These are phyloP conservation scores for Cotesia vestalis DNA, from an alignment of 1,140 invertebrate species.

Conservation along the genomic window DNA sequence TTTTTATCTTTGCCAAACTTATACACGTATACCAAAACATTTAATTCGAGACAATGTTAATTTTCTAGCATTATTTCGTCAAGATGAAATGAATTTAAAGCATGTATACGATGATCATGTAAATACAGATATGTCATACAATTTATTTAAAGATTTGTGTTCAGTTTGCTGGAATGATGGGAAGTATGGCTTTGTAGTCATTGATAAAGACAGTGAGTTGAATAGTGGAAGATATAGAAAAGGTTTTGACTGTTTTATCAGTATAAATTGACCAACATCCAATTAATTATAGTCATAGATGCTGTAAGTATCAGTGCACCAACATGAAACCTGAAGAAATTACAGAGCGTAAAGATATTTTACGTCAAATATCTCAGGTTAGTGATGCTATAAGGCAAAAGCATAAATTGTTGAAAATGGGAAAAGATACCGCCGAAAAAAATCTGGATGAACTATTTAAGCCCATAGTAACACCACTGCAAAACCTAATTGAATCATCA, in stretches of 20 bases:
- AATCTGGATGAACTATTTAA: slow-evolving; percentile 28
- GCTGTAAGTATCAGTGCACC: background rate
- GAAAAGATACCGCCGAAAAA: slow-evolving; percentile 17
- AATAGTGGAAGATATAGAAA: no score
- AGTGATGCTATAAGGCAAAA: slow-evolving; percentile 39
- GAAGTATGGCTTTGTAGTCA: slow-evolving; percentile 16
- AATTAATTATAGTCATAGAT: slow-evolving; percentile 11
- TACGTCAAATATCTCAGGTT: slow-evolving; percentile 32
- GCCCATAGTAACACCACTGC: slow-evolving; percentile 33
- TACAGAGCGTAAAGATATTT: slow-evolving; percentile 10
- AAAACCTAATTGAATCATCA: slow-evolving; percentile 11
- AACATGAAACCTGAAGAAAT: slow-evolving; percentile 21
- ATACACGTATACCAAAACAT: no score
- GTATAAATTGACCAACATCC: background rate
- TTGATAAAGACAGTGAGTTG: background rate
- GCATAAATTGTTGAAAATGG: slow-evolving; percentile 37
- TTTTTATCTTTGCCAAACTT: no score
- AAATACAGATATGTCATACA: slow-evolving; percentile 12
- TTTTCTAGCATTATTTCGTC: no score
- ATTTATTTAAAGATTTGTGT: no score
- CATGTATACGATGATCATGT: background rate
- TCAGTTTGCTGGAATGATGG: no score
- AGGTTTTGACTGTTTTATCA: no score
- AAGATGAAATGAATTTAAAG: slow-evolving; percentile 23
- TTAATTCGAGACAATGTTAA: no score